Base-by-base conservation (phyloP, 2,888 invertebrate species). In the Lobophora halterata region DNA sequence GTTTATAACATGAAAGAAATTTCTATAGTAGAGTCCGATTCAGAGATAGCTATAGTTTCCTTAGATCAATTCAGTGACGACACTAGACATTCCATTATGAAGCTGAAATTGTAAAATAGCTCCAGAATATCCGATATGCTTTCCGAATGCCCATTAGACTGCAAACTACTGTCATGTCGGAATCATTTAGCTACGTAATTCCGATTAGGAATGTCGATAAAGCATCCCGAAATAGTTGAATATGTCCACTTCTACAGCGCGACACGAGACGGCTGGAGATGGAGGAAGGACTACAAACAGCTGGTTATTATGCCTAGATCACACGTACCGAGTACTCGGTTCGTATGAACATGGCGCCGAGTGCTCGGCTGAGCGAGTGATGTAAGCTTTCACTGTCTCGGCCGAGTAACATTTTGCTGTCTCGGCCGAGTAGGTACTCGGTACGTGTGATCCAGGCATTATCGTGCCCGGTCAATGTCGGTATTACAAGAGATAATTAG, bases 1-100 rank as follows among this genome's bases (percentile, higher is more conserved):
- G 26, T 39, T 38, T 31, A 40, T 24, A 40, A 47, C 33, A 35
- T 25, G 32, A 42, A 49, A 42, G 29, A 43, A 26, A 26, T 38
- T 34, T 48, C 34, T 45, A 35, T 43, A 41, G 23, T 42, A 13
- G 35, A 26, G 40, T 32, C 19, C 8, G 18, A 16, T 25, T 18
- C 26, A 24, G n/a, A n/a, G n/a, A n/a, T 14, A 34, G 10, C 11
- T 17, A 24, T 20, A 13, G 25, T 9, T 34, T 14, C 10, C 12
- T 23, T 23, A 5, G 24, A 19, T 33, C 8, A 19, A 28, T 14
- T 9, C 23, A 9, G 8, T 6, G 20, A 25, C 6, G 12, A 21
- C 34, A 25, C 10, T 34, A 5, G 3, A 35, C 18, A 18, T 7
- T 16, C 3, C 9, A 13, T 12, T 20, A 7, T 18, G 4, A 11